These are phyloP conservation scores for Phainopepla nitens DNA, from an alignment of 2,113 vertebrate species.

Conservation along the genomic window DNA sequence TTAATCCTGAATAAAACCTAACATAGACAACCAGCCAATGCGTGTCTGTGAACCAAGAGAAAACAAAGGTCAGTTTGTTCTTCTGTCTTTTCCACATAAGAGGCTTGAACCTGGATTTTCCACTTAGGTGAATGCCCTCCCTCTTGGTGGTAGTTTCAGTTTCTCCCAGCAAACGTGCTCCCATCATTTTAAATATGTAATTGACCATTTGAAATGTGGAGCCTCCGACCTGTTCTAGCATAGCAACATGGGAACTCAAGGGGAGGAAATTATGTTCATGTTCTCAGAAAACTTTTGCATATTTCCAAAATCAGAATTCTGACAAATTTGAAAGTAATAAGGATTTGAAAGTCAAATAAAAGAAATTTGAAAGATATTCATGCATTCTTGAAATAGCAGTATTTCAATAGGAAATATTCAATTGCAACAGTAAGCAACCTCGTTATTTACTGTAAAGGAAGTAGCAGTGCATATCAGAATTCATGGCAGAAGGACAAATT, in stretches of 20 bases:
- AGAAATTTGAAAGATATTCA: neutral
- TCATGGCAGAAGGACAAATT: neutral
- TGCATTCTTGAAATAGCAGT: neutral
- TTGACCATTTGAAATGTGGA: neutral
- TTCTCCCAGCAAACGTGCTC: neutral
- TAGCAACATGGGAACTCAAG: neutral
- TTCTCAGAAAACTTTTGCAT: neutral
- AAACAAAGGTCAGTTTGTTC: neutral
- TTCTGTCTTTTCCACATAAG: neutral
- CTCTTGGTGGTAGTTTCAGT: neutral
- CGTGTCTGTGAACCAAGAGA: neutral
- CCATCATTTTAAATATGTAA: neutral
- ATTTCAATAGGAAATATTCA: neutral
- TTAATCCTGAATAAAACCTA: neutral
- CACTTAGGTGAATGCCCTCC: neutral
- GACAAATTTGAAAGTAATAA: neutral
- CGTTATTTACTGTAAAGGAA: neutral
- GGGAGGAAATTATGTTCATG: neutral
- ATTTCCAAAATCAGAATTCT: neutral
- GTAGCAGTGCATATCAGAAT: neutral
- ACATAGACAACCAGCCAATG: neutral
- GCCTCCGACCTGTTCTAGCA: neutral
- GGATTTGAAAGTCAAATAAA: neutral
- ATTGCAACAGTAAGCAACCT: neutral
- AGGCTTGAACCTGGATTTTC: neutral